Evolutionary conservation across 2,797 vertebrate genomes (phyloP), one percentile per base, ranked within the genome.

Genomic region (Gephyroberyx darwinii): DNA sequence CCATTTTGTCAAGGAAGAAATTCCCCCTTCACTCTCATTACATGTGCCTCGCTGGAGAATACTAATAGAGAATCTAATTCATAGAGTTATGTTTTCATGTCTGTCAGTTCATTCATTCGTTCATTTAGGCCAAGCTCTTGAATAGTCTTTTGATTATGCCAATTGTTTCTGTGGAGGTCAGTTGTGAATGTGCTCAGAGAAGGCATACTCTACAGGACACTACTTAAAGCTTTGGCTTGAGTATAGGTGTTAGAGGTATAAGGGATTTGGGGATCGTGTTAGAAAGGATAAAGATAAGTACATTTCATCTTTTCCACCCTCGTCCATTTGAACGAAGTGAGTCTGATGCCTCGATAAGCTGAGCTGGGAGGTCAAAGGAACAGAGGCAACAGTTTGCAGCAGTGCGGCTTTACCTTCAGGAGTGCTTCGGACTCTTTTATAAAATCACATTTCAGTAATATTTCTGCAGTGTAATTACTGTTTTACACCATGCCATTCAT

Each of bases 1-100:
- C 74, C 76, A 82, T 65, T 78, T 70, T 87, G 75, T 88, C 74
- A 56, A 74, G 74, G 71, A 83, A 84, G 60, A 88, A 80, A 71
- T 54, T 65, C 76, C 81, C 61, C 56, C 67, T 70, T 71, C 71
- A 73, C 53, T 81, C 76, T 88, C 68, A 62, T 86, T 82, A 85
- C 56, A 65, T 59, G 41, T 74, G 58, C 48, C 43, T 70, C 52
- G 80, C 65, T 58, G 35, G 17, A 72, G 69, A 81, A 79, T 85
- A 65, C 59, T 75, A 71, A 81, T 61, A 74, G 57, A 78, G 55
- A 62, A 67, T 20, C 57, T 52, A 73, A 60, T 73, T 70, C 30
- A 61, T 54, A 45, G 43, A 73, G 67, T 8, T 56, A 75, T 43
- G 35, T 2, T 58, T 51, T 16, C 39, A 20, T 16, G 60, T 76